Conservation (phyloP, 2,113 vertebrate genomes). For the Psammodynastes pulverulentus region DNA sequence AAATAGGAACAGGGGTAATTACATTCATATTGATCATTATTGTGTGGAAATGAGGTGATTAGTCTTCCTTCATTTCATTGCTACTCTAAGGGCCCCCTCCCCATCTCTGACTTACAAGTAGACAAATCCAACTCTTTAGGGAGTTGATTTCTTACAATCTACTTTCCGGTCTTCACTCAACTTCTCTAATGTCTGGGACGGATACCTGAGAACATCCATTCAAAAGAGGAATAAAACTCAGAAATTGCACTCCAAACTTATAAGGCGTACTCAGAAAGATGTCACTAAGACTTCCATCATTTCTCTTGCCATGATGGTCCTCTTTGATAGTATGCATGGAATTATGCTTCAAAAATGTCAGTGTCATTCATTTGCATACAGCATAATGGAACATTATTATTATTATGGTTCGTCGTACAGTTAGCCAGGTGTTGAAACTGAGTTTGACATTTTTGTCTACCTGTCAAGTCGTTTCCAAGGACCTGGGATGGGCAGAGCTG, state of each 20-base stretch:
- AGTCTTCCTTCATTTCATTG: not conserved
- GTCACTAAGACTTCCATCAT: not conserved
- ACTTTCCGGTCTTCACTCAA: not conserved
- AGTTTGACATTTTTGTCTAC: not conserved
- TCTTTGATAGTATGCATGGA: not conserved
- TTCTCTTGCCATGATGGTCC: not conserved
- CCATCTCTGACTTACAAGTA: not conserved
- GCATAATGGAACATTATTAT: not conserved
- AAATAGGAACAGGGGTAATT: conserved; percentile 56
- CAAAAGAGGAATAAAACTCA: not conserved
- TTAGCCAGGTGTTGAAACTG: not conserved
- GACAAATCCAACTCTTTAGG: not conserved
- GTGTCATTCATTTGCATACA: not conserved
- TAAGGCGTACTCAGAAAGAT: not conserved
- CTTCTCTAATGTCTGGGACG: not conserved
- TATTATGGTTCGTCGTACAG: not conserved
- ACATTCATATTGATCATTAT: conserved; percentile 59
- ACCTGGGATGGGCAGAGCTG: not conserved
- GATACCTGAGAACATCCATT: not conserved
- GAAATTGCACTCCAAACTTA: not conserved
- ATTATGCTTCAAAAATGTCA: not conserved
- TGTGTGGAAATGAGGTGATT: conserved; percentile 14
- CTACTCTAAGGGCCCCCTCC: not conserved
- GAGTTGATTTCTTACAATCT: fast-evolving
- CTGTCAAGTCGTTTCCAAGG: not conserved